Percentiles rank a stretch among this genome's conserved stretches.
These are phyloP conservation scores for Eupithecia vulgata DNA, from an alignment of 2,888 invertebrate genomes.

Conservation along the genomic window DNA sequence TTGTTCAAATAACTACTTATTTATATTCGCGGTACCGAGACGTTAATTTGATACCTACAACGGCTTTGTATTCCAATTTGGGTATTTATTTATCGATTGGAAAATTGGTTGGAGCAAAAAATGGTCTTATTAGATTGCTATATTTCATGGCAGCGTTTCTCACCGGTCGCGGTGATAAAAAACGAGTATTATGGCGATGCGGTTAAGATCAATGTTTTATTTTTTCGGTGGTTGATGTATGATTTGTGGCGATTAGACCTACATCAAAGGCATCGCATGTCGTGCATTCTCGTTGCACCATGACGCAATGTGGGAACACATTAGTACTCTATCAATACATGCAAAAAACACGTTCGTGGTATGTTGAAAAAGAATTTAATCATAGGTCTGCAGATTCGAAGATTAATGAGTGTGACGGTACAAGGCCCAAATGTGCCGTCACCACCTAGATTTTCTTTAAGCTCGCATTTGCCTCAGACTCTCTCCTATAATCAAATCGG, in stretches of 20 bases:
- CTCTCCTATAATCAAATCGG: not conserved
- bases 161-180: slow-evolving; percentile 56
- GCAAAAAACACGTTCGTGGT: slow-evolving; percentile 50
- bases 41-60: slow-evolving; percentile 66
- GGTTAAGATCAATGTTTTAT: slow-evolving; percentile 73
- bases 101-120: slow-evolving; percentile 62
- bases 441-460: not conserved
- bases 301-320: slow-evolving; percentile 43
- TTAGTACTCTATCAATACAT: slow-evolving; percentile 46
- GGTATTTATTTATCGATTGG: slow-evolving; percentile 71
- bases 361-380: slow-evolving; percentile 39
- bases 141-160: slow-evolving; percentile 65
- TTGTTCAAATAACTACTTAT: slow-evolving; percentile 80
- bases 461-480: not conserved
- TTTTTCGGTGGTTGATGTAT: slow-evolving; percentile 69
- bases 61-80: slow-evolving; percentile 55
- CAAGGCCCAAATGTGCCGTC: not conserved
- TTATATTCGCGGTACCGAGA: slow-evolving; percentile 64
- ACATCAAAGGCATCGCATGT: slow-evolving; percentile 71
- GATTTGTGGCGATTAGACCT: slow-evolving; percentile 74
- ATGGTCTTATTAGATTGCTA: slow-evolving; percentile 59
- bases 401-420: slow-evolving; percentile 7
- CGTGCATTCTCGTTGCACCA: slow-evolving; percentile 54
- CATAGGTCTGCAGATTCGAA: slow-evolving; percentile 24
- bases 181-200: slow-evolving; percentile 61